Evolutionary conservation across 2,888 invertebrate species (phyloP).

Genomic region (Podabrus alpinus): DNA sequence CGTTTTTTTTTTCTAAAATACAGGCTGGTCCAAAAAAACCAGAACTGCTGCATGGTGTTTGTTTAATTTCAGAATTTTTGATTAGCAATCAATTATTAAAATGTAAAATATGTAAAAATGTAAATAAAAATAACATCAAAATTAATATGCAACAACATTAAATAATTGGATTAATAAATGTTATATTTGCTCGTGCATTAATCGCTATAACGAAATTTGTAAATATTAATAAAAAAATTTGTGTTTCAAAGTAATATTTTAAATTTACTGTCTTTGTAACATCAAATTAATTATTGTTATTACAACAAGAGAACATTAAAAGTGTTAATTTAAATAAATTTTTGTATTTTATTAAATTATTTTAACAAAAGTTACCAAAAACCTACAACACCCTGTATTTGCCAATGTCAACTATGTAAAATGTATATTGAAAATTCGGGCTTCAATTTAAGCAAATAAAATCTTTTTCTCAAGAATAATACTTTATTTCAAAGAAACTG

Average conservation of each 20-base stretch:
- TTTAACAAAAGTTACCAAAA: too few species aligned
- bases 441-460: neutral
- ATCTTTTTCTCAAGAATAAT: neutral
- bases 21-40: neutral
- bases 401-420: neutral
- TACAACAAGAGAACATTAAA: neutral
- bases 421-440: neutral
- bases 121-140: neutral
- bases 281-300: neutral
- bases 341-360: neutral
- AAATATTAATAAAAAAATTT: neutral
- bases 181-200: neutral
- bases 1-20: neutral
- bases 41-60: neutral
- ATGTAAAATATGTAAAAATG: slow-evolving; percentile 3
- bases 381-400: neutral
- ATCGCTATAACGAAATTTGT: neutral
- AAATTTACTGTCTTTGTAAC: neutral
- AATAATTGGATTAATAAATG: neutral
- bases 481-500: neutral
- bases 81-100: neutral
- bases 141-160: neutral
- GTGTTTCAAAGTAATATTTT: neutral
- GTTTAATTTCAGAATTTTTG: neutral
- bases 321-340: neutral